phyloP scores from a whole-genome alignment of 2,888 invertebrate species.

The Mesochorus sp. region DNA sequence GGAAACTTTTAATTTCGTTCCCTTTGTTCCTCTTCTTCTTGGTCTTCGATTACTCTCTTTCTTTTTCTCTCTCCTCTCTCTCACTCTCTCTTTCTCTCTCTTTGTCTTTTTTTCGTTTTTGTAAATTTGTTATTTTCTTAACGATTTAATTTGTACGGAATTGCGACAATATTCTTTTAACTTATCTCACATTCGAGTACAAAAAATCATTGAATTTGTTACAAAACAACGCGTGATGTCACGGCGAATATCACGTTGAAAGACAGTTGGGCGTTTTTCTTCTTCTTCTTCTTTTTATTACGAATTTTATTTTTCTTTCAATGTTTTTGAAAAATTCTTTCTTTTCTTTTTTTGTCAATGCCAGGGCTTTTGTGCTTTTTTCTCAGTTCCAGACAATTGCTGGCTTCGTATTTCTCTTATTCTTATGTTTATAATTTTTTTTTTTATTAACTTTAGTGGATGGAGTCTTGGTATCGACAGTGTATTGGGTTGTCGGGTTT shows the following conservation, averaged over 20 bases:
- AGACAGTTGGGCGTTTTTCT: constrained; percentile 51
- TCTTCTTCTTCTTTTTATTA: neutral
- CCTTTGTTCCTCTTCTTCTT: neutral
- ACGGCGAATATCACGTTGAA: constrained; percentile 44
- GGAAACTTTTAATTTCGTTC: constrained; percentile 59
- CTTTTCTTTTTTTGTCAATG: constrained; percentile 3
- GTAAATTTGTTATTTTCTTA: constrained; percentile 11
- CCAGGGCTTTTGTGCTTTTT: constrained; percentile 1
- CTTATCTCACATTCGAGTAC: constrained; percentile 33
- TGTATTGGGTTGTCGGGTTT: constrained; percentile 53
- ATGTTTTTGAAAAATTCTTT: neutral
- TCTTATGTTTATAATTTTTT: neutral
- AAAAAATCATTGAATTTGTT: constrained; percentile 50
- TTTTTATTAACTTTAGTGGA: constrained; percentile 71
- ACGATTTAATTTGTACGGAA: constrained; percentile 37
- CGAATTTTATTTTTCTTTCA: neutral
- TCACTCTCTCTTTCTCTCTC: neutral
- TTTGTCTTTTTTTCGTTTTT: neutral
- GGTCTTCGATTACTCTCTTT: neutral
- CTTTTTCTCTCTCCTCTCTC: no score
- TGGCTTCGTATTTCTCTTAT: neutral
- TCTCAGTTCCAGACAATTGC: constrained; percentile 24
- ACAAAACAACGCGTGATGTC: constrained; percentile 18
- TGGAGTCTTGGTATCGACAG: constrained; percentile 75
- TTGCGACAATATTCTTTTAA: constrained; percentile 11